phyloP scores from a whole-genome alignment of 2,888 invertebrate genomes.

The Machimus rusticus region DNA sequence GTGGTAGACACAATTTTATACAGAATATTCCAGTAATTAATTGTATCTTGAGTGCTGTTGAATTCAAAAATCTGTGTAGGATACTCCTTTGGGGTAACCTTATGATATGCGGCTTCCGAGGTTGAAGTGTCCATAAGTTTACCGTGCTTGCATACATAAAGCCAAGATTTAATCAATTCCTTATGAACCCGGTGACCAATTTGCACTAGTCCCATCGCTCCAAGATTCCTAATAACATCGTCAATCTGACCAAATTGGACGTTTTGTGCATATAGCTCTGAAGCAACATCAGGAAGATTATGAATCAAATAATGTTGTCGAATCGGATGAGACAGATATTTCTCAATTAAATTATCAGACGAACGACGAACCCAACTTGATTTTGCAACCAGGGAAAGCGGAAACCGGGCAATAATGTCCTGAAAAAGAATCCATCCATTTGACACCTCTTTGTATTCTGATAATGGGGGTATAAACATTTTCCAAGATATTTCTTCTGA shows the following conservation, averaged over 20 bases:
- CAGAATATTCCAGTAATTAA: constrained; percentile 74
- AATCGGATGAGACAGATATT: constrained; percentile 72
- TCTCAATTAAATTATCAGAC: constrained; percentile 66
- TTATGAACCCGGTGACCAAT: constrained; percentile 71
- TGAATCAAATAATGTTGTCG: constrained; percentile 71
- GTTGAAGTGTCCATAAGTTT: constrained; percentile 72
- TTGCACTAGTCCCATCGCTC: constrained; percentile 74
- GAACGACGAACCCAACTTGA: background rate
- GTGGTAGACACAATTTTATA: constrained; percentile 74
- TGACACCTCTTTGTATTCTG: constrained; percentile 67
- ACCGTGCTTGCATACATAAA: constrained; percentile 72
- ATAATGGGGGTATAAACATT: constrained; percentile 76
- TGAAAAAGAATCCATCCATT: constrained; percentile 74
- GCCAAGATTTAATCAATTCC: constrained; percentile 72
- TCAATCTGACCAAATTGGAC: constrained; percentile 57
- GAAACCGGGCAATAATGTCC: constrained; percentile 74
- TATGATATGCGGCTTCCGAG: constrained; percentile 69
- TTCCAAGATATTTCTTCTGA: constrained; percentile 70
- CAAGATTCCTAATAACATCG: constrained; percentile 67
- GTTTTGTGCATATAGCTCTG: constrained; percentile 46
- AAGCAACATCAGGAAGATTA: constrained; percentile 64
- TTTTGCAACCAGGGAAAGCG: constrained; percentile 71
- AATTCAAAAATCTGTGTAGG: constrained; percentile 67
- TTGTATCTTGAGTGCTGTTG: constrained; percentile 65
- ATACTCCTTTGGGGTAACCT: constrained; percentile 67